These are phyloP conservation scores for Lota lota DNA, from an alignment of 2,113 vertebrate species.

Conservation along the genomic window DNA sequence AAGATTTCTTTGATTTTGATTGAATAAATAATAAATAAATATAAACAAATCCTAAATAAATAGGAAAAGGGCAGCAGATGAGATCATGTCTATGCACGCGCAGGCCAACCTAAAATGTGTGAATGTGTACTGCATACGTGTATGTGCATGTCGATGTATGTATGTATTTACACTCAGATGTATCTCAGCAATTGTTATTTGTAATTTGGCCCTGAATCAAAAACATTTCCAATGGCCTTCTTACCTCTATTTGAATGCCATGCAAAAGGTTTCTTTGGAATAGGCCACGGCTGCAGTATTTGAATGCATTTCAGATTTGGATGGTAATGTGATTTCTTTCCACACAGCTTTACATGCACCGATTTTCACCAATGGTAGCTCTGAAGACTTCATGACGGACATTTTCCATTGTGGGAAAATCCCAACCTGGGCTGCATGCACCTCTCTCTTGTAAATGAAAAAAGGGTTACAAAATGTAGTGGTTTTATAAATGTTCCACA, in stretches of 20 bases:
- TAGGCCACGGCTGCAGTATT: constrained; percentile 6
- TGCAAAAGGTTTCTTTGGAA: constrained; percentile 47
- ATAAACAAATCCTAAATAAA: no score
- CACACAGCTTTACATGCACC: constrained; percentile 20
- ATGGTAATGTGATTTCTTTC: constrained; percentile 62
- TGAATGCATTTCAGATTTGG: constrained; percentile 33
- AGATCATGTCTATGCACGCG: no score
- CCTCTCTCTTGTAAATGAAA: no score
- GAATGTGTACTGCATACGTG: background rate
- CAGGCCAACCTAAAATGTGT: no score
- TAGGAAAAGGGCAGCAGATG: no score
- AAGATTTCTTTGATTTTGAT: no score
- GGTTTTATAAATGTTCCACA: no score
- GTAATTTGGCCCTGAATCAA: background rate
- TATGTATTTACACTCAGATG: background rate
- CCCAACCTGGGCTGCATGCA: background rate
- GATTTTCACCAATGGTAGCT: background rate
- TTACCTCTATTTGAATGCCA: constrained; percentile 52
- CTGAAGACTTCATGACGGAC: no score
- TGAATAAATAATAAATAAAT: no score
- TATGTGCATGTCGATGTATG: background rate
- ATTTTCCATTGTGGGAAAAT: background rate
- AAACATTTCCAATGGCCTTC: constrained; percentile 23
- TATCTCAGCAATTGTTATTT: constrained; percentile 38
- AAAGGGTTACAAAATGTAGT: no score